Evolutionary conservation across 2,888 invertebrate genomes (phyloP), one percentile per base, ranked within the genome.

Genomic region (Argyra leucocephala): DNA sequence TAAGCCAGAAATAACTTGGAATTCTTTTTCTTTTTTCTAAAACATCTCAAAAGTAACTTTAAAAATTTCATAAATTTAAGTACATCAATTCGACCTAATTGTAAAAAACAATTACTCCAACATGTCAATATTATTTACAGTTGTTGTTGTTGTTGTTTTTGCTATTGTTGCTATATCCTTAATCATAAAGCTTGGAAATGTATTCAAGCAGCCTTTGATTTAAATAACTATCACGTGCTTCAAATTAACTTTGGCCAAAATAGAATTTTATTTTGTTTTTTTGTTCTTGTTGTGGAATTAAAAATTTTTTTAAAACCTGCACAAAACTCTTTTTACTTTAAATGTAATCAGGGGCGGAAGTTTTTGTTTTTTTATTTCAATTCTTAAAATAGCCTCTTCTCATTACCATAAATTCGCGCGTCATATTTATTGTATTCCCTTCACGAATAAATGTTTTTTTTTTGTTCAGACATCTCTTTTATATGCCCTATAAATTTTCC

Each of bases 201-300:
- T 18, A 48, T n/a, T 5, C 48, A 15, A 48, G 18, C 5, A 12
- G 15, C 18, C 15, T 9, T n/a, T n/a, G 1, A 18, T 48, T 1
- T 48, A 48, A 9, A 48, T 48, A 48, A 48, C 48, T 48, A 48
- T 48, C 48, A 48, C 48, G 48, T 48, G 48, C 48, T 48, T 48
- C 4, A 48, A 48, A 48, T 48, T 48, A 48, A 48, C 48, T 48
- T n/a, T 48, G 12, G n/a, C n/a, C 12, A 48, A 48, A 48, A 48
- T 48, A 48, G 48, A 48, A 48, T 18, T n/a, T 18, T 48, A 48
- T 48, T 48, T 48, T 48, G 18, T 48, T 18, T 48, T 5, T 48
- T 7, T 31, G 7, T 31, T 12, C 2, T 31, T 31, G 3, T 31
- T 26, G 7, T 26, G 4, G 7, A 6, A 4, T 26, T 6, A 26